Evolutionary conservation across 2,888 invertebrate species (phyloP).

Genomic region (Pseudococcus jackbeardsleyi): DNA sequence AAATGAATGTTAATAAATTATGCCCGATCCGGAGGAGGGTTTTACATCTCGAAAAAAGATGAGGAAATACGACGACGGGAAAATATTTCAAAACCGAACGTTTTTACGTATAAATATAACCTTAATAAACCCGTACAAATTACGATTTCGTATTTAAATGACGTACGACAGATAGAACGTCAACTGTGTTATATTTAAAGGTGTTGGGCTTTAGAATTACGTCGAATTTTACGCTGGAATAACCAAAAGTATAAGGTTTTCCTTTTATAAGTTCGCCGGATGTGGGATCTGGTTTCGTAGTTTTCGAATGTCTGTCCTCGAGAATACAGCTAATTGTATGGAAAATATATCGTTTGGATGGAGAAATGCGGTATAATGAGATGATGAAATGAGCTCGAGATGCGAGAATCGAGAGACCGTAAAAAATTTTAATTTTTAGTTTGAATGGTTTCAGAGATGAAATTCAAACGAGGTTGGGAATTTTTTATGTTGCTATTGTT

Average conservation of each 20-base stretch:
- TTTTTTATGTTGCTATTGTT: too few relatives aligned
- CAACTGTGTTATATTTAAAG: not conserved
- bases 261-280: not conserved
- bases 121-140: not conserved
- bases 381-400: not conserved
- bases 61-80: not conserved
- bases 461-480: too few relatives aligned
- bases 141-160: slow-evolving; percentile 28
- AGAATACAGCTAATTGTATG: not conserved
- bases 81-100: slow-evolving; percentile 12
- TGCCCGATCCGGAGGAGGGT: not conserved
- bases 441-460: too few relatives aligned
- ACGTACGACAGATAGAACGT: not conserved
- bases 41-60: not conserved
- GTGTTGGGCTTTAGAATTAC: not conserved
- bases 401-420: not conserved
- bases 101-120: not conserved
- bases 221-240: slow-evolving; percentile 4
- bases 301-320: not conserved
- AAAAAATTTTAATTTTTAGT: not conserved
- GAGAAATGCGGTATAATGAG: not conserved
- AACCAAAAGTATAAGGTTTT: slow-evolving; percentile 17
- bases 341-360: not conserved
- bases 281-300: not conserved
- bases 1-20: slow-evolving; percentile 46